phyloP scores from a whole-genome alignment of 2,113 vertebrate genomes.

The Jacana jacana region DNA sequence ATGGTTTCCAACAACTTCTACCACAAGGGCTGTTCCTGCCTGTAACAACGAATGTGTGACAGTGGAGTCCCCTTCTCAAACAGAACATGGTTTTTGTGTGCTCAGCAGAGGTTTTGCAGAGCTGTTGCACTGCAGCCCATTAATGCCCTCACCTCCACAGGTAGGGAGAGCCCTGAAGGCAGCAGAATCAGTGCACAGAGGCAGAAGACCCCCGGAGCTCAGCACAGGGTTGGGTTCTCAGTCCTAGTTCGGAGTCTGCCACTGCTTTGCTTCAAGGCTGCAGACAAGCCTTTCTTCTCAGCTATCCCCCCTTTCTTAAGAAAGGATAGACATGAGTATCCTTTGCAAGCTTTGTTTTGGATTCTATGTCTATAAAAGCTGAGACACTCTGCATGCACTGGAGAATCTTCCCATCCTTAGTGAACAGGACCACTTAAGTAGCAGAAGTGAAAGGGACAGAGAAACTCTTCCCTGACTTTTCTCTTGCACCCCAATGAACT shows the following conservation, averaged over 20 bases:
- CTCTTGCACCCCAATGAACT: no score
- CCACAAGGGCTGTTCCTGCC: neutral
- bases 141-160: neutral
- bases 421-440: neutral
- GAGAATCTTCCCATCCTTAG: neutral
- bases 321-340: neutral
- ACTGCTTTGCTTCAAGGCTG: neutral
- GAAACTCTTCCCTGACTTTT: neutral
- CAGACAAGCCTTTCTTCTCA: neutral
- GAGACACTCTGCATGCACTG: neutral
- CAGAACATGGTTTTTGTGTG: neutral
- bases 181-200: neutral
- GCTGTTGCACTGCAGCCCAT: neutral
- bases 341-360: neutral
- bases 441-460: neutral
- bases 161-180: neutral
- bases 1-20: neutral
- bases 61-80: neutral
- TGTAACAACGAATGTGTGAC: neutral
- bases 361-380: neutral
- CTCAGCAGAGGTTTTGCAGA: neutral
- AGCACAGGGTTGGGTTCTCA: neutral
- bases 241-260: fast-evolving
- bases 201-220: neutral
- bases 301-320: neutral